phyloP scores from a whole-genome alignment of 2,797 vertebrate species.

The Liparis tanakae region DNA sequence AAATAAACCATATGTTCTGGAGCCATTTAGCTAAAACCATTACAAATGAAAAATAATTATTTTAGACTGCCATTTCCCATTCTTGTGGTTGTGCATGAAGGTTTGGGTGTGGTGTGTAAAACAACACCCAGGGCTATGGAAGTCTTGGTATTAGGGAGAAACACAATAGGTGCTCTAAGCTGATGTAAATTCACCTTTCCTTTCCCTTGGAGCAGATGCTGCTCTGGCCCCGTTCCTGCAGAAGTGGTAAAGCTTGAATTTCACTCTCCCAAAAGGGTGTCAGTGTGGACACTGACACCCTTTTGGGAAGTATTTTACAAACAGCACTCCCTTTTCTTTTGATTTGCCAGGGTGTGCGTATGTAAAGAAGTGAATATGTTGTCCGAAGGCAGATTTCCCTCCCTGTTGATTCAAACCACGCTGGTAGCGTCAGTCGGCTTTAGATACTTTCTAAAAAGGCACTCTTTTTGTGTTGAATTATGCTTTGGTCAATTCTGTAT shows the following conservation, averaged over 20 bases:
- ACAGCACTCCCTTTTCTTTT: slow-evolving; percentile 11
- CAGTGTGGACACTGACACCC: slow-evolving; percentile 12
- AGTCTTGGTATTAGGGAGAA: slow-evolving; percentile 15
- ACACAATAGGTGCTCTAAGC: slow-evolving; percentile 31
- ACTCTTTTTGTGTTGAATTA: background rate
- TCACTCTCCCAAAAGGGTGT: background rate
- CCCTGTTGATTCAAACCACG: background rate
- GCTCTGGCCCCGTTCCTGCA: slow-evolving; percentile 12
- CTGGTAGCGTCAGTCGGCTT: background rate
- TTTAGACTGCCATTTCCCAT: background rate
- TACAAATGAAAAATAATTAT: background rate
- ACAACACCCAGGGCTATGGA: slow-evolving; percentile 42
- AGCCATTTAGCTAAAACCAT: background rate
- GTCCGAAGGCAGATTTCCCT: slow-evolving; percentile 1
- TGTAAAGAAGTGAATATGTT: background rate
- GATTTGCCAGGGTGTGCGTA: background rate
- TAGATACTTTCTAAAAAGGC: slow-evolving; percentile 9
- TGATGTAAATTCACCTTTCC: slow-evolving; percentile 16
- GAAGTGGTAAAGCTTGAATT: slow-evolving; percentile 22
- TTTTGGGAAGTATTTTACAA: slow-evolving; percentile 30
- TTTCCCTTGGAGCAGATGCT: background rate
- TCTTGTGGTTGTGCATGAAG: background rate
- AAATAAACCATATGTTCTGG: background rate
- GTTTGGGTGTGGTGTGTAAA: slow-evolving; percentile 55
- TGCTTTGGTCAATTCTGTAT: background rate